A percentile compares a stretch with the other conserved stretches of the same genome.
Evolutionary conservation across 2,113 vertebrate species (phyloP).

Genomic region (Carollia perspicillata): DNA sequence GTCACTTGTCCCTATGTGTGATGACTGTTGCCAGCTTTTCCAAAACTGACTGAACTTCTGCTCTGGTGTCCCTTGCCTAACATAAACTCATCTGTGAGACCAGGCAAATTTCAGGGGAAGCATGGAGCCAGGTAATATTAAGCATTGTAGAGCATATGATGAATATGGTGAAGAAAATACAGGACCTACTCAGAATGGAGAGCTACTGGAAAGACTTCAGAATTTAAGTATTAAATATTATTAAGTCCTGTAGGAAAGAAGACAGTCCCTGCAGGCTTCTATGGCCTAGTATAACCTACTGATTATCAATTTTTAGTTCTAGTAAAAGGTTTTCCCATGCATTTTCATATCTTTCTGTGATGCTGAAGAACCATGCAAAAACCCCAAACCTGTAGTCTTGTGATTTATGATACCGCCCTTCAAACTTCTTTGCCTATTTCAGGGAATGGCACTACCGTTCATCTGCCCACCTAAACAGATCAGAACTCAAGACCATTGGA

Average conservation of each 20-base stretch:
- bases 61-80: neutral
- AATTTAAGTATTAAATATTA: neutral
- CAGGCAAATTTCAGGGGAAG: neutral
- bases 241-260: neutral
- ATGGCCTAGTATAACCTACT: neutral
- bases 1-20: neutral
- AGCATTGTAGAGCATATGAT: neutral
- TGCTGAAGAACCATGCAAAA: neutral
- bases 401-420: neutral
- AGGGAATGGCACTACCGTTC: neutral
- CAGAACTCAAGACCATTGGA: neutral
- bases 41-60: neutral
- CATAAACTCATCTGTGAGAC: neutral
- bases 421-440: neutral
- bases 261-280: neutral
- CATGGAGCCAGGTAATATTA: neutral
- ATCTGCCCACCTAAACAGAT: neutral
- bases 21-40: too few species aligned
- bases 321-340: neutral
- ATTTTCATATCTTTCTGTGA: neutral
- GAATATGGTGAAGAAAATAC: neutral
- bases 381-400: neutral
- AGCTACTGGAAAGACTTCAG: neutral
- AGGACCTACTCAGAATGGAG: neutral
- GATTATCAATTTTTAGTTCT: neutral